phyloP scores from a whole-genome alignment of 2,113 vertebrate genomes.

The Eira barbara region DNA sequence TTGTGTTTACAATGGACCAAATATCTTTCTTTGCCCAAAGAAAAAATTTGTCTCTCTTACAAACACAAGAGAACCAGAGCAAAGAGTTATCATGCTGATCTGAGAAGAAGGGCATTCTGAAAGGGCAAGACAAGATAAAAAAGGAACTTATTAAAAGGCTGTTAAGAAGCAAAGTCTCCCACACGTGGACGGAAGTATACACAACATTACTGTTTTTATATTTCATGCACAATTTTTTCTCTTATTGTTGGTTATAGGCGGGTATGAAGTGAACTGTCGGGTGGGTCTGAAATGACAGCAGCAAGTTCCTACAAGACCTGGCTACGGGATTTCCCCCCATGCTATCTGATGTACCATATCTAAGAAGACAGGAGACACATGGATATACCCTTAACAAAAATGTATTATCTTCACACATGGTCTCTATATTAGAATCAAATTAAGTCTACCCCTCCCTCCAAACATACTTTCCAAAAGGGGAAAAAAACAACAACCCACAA shows the following conservation, averaged over 20 bases:
- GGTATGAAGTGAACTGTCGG: neutral
- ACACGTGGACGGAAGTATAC: neutral
- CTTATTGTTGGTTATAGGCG: neutral
- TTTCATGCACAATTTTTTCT: neutral
- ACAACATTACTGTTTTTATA: neutral
- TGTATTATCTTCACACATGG: neutral
- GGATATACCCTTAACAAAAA: neutral
- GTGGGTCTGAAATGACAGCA: neutral
- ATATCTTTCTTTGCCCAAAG: neutral
- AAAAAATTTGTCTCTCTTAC: neutral
- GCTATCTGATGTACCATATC: neutral
- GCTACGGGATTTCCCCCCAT: neutral
- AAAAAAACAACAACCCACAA: neutral
- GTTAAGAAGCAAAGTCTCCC: neutral
- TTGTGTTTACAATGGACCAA: neutral
- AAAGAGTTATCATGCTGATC: neutral
- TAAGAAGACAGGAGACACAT: neutral
- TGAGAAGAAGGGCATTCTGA: neutral
- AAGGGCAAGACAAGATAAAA: neutral
- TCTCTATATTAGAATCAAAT: neutral
- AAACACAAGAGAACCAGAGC: neutral
- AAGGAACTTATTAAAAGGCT: neutral
- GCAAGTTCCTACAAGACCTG: neutral
- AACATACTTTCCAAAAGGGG: neutral
- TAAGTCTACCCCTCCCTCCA: neutral